phyloP scores from a whole-genome alignment of 2,888 invertebrate species.

The Hipparchia semele region DNA sequence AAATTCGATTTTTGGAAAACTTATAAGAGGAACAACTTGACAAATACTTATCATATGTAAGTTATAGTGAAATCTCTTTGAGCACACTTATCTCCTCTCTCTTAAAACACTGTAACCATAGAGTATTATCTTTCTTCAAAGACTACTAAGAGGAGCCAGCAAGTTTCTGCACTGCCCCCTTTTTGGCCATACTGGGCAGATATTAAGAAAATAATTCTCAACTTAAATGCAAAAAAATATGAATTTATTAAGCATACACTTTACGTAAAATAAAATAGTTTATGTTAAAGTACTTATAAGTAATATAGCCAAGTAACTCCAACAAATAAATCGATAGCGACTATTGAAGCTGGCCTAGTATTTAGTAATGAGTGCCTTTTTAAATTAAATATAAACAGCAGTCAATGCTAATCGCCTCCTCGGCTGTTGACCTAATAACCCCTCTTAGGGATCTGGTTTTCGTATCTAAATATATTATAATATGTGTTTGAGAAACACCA shows the following conservation, averaged over 20 bases:
- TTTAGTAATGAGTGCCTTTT: conserved; percentile 24
- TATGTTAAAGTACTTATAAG: too few species aligned
- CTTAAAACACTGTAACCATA: background rate
- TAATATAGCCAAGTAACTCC: background rate
- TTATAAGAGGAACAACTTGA: background rate
- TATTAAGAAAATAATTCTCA: background rate
- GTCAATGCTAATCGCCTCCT: conserved; percentile 33
- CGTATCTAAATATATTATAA: conserved; percentile 37
- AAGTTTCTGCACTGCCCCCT: too few species aligned
- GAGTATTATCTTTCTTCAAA: conserved; percentile 24
- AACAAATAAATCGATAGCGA: background rate
- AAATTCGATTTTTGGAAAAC: background rate
- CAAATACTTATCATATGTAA: background rate
- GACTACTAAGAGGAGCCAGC: background rate
- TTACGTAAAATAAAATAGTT: too few species aligned
- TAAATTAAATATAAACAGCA: conserved; percentile 31
- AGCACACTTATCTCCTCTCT: background rate
- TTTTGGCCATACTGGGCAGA: too few species aligned
- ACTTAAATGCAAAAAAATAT: too few species aligned
- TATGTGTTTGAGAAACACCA: conserved; percentile 29
- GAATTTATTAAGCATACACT: too few species aligned
- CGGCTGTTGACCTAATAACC: conserved; percentile 40
- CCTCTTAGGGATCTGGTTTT: conserved; percentile 38
- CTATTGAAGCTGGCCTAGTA: conserved; percentile 5
- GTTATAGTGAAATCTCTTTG: background rate